Percentiles rank a stretch among this genome's conserved stretches.
These are phyloP conservation scores for Pogona vitticeps DNA, from an alignment of 2,113 vertebrate genomes.

Conservation along the genomic window DNA sequence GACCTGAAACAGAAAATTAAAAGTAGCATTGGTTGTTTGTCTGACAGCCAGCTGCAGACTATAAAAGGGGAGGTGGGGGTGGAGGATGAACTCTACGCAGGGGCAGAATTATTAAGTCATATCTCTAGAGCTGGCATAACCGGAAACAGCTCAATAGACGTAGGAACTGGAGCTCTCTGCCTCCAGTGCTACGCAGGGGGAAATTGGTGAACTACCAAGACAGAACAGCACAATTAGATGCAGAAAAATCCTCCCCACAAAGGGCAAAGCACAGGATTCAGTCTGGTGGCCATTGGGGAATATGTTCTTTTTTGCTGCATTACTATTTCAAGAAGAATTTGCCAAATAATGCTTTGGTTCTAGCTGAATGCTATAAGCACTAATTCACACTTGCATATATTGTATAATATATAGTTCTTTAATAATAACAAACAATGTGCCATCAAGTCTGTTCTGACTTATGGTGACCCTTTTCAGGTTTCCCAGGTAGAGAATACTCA, in stretches of 20 bases:
- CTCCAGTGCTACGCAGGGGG: background rate
- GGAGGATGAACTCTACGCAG: background rate
- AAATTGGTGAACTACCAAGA: background rate
- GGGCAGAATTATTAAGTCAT: constrained; percentile 11
- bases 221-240: background rate
- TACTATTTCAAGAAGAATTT: background rate
- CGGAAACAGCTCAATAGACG: background rate
- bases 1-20: constrained; percentile 29
- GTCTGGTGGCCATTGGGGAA: constrained; percentile 11
- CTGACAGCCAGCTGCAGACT: constrained; percentile 33
- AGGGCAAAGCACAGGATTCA: background rate
- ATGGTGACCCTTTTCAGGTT: too few species aligned
- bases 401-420: too few species aligned
- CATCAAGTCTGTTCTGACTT: too few species aligned
- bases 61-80: background rate
- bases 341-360: background rate
- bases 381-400: too few species aligned
- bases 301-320: background rate
- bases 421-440: too few species aligned
- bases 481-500: too few species aligned
- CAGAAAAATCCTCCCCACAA: background rate
- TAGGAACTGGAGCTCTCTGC: background rate
- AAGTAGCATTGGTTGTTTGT: constrained; percentile 1
- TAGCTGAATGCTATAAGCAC: too few species aligned
- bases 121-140: background rate